These are phyloP conservation scores for Amblyjoppa proteus DNA, from an alignment of 2,888 invertebrate genomes.

Conservation along the genomic window DNA sequence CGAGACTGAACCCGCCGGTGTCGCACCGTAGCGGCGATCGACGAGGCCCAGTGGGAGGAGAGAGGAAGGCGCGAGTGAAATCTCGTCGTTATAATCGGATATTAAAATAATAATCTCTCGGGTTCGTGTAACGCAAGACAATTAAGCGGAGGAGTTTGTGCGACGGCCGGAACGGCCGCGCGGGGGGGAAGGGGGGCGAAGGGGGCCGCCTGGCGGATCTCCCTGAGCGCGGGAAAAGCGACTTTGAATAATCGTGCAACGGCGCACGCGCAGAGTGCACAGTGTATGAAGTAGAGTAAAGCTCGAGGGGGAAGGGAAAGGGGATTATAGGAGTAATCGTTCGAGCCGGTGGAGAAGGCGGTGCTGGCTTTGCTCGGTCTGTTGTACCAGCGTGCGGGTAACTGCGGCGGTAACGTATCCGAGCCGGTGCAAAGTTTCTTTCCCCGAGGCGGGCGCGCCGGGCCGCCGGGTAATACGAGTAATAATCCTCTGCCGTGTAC, in stretches of 20 bases:
- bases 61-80: slow-evolving; percentile 28
- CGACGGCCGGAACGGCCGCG: not conserved
- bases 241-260: not conserved
- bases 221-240: not conserved
- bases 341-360: slow-evolving; percentile 15
- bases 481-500: slow-evolving; percentile 33
- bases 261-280: not conserved
- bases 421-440: slow-evolving; percentile 2
- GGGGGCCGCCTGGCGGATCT: not conserved
- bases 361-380: not conserved
- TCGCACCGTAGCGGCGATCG: not conserved
- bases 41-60: slow-evolving; percentile 41
- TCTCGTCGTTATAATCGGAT: slow-evolving; percentile 68
- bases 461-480: slow-evolving; percentile 38
- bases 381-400: not conserved
- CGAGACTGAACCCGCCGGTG: too few species aligned
- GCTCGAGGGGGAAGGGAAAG: slow-evolving; percentile 17
- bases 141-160: slow-evolving; percentile 66
- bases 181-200: not conserved
- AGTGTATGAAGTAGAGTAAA: not conserved
- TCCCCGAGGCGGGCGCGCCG: not conserved
- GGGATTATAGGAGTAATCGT: slow-evolving; percentile 17
- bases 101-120: slow-evolving; percentile 57
- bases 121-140: slow-evolving; percentile 71
- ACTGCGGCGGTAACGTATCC: not conserved